Base-by-base conservation (phyloP, 2,888 invertebrate species). In the Neoascia interrupta region DNA sequence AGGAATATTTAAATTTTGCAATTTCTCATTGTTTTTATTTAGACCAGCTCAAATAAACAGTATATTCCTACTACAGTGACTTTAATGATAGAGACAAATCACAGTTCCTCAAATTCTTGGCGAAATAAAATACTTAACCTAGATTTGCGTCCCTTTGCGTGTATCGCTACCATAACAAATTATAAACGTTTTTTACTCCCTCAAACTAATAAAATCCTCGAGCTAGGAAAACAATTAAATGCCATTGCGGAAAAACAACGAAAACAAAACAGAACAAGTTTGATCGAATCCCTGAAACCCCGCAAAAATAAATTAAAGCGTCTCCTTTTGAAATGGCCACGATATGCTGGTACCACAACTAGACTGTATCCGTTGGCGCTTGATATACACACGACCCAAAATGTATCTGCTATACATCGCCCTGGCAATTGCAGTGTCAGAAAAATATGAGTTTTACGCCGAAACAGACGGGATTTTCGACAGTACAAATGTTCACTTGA, bases 401-500 rank as follows among this genome's bases (percentile, higher is more conserved):
- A 5, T 47, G 21, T 64, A 64, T 34, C 49, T 63, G 43, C 5
- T 5, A 11, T 26, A 13, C 15, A 23, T 37, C 37, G n/a, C 6
- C n/a, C n/a, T 16, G 18, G 28, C 34, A 51, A 36, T 18, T 60
- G 56, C 63, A 64, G 16, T 8, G 36, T 18, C 37, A 47, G 6
- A n/a, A n/a, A 58, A 64, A 73, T 60, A 74, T 74, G 54, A 68
- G 49, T 68, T 68, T 54, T 54, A 36, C 41, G 47, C 23, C 19
- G 15, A 23, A 21, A 54, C 43, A 53, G 10, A 23, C 13, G 8
- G 3, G 5, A 16, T 28, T 61, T 75, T 63, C 51, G 70, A 69
- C 56, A 70, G 75, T 49, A 70, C 69, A 75, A 75, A 75, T 70
- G 76, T 54, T 64, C 72, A 70, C 76, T 76, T 76, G 76, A 72